A percentile compares a stretch with the other conserved stretches of the same genome.
phyloP scores from a whole-genome alignment of 2,113 vertebrate genomes.

The Strix uralensis region DNA sequence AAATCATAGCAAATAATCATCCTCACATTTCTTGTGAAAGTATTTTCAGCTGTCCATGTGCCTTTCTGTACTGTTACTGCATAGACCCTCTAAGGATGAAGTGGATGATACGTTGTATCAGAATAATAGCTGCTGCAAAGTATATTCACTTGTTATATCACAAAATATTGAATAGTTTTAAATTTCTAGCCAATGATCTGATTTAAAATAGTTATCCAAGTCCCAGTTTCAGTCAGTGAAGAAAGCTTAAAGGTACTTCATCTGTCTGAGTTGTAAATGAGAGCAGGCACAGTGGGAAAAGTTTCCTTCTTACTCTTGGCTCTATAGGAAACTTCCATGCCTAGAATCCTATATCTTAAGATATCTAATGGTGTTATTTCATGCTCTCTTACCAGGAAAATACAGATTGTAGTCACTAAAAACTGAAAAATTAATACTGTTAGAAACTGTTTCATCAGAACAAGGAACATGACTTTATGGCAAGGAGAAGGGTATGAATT shows the following conservation, averaged over 20 bases:
- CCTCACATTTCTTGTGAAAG: background rate
- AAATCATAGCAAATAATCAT: background rate
- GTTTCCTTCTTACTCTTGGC: background rate
- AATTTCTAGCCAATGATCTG: background rate
- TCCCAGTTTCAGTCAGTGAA: background rate
- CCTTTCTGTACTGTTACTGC: background rate
- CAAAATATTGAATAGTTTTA: background rate
- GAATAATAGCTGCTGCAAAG: background rate
- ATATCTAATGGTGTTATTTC: background rate
- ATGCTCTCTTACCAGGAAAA: background rate
- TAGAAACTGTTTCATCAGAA: background rate
- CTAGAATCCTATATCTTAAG: background rate
- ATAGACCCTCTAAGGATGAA: background rate
- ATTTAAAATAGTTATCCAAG: background rate
- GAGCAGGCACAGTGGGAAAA: background rate
- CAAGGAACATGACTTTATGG: background rate
- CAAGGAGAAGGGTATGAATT: background rate
- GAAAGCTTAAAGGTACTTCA: background rate
- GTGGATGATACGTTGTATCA: accelerated
- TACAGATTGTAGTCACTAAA: background rate
- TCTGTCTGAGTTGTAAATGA: background rate
- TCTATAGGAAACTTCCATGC: background rate
- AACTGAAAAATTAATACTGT: background rate
- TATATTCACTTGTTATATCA: background rate
- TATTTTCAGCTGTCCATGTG: background rate